Evolutionary conservation across 2,797 vertebrate species (phyloP), one percentile per base, ranked within the genome.

Genomic region (Acropternis orthonyx): DNA sequence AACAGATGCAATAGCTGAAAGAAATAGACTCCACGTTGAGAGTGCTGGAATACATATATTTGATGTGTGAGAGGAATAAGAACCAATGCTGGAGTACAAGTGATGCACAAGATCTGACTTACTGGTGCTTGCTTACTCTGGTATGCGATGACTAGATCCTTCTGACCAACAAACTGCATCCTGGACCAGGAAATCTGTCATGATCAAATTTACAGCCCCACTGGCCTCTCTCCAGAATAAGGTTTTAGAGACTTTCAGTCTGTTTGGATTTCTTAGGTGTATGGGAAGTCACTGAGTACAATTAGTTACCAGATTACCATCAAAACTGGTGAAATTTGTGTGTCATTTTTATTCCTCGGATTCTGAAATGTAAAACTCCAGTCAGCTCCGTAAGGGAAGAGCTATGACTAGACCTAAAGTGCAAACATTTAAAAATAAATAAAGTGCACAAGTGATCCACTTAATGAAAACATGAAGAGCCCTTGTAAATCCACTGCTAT

Each of bases 401-500:
- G 32, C 17, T 90, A 68, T 19, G 80, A 54, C 24, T 51, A 71
- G 67, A 88, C 27, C 22, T 68, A 34, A 76, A 88, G 15, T 58
- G 19, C 55, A 81, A 93, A 85, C 85, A 68, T 76, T 62, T 77
- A 39, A 80, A 80, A 78, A 88, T 63, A 93, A 87, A 89, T 76
- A 81, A 92, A 95, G 21, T 75, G 28, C 17, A 61, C 54, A 91
- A 87, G 89, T 16, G 43, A 85, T 78, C 23, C 51, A 48, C 88
- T 89, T 73, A 91, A 93, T 81, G 76, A 85, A 92, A 87, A 92
- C 65, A 88, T 66, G 61, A 78, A 77, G 65, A 80, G 22, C 41
- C 37, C 72, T 73, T 89, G 86, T 77, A 89, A 89, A 96, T 93
- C 59, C 71, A 74, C 81, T 71, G 39, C 48, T 95, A 87, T 58